Percentiles rank a stretch among this genome's conserved stretches.
phyloP scores from a whole-genome alignment of 2,888 invertebrate species.

The Cyclophora punctaria region DNA sequence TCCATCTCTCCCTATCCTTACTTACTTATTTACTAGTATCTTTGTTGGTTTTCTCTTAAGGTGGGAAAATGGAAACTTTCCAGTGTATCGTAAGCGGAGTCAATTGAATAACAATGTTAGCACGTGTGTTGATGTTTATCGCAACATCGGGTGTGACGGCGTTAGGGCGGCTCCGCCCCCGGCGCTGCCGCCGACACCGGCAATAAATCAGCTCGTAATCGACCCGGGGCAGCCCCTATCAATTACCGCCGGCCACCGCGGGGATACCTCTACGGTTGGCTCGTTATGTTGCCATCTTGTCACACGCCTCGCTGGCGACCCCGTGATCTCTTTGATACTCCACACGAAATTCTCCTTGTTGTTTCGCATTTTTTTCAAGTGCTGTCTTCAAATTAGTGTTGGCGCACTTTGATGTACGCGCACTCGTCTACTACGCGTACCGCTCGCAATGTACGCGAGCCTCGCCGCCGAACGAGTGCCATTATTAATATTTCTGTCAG shows the following conservation, averaged over 20 bases:
- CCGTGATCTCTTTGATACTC: conserved; percentile 52
- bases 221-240: conserved; percentile 26
- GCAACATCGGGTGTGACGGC: conserved; percentile 19
- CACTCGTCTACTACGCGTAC: conserved; percentile 5
- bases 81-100: too few relatives aligned
- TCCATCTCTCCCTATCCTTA: too few relatives aligned
- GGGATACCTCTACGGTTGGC: conserved; percentile 42
- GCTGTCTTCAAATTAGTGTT: conserved; percentile 54
- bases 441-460: neutral
- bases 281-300: conserved; percentile 54
- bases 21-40: too few relatives aligned
- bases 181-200: conserved; percentile 27
- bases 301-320: conserved; percentile 40
- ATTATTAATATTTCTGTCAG: conserved; percentile 62
- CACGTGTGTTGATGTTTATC: conserved; percentile 11
- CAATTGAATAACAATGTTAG: too few relatives aligned
- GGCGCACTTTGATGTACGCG: conserved; percentile 29
- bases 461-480: conserved; percentile 17
- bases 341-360: conserved; percentile 38
- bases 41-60: neutral
- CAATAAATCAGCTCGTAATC: conserved; percentile 33
- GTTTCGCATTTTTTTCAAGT: conserved; percentile 45
- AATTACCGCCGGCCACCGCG: conserved; percentile 20
- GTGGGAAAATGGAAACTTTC: neutral
- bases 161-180: conserved; percentile 23